These are phyloP conservation scores for Flexamia atlantica DNA, from an alignment of 2,888 invertebrate genomes.

Conservation along the genomic window DNA sequence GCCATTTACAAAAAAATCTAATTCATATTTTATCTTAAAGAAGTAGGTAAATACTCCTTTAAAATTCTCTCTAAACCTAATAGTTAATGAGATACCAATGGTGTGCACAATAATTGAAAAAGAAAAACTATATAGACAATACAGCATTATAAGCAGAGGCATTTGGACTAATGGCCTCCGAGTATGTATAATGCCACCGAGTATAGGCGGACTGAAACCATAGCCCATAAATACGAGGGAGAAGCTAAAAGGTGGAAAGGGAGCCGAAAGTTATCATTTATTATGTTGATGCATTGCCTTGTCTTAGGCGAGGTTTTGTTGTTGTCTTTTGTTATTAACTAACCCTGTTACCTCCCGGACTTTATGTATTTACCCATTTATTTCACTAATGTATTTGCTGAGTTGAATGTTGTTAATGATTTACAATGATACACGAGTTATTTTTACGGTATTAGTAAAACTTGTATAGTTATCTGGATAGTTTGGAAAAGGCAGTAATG, in stretches of 20 bases:
- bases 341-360: conserved; percentile 11
- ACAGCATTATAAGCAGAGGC: neutral
- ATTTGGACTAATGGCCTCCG: conserved; percentile 26
- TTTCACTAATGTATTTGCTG: neutral
- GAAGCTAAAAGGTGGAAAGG: conserved; percentile 45
- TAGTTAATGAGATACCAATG: no score
- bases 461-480: no score
- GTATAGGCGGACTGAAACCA: neutral
- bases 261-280: conserved; percentile 39
- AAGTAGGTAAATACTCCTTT: no score
- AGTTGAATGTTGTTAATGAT: no score
- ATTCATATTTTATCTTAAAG: no score
- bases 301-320: conserved; percentile 20
- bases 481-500: no score
- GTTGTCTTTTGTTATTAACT: conserved; percentile 30
- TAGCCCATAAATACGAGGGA: conserved; percentile 36
- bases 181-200: neutral
- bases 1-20: no score
- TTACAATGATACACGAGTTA: no score
- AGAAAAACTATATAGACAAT: no score
- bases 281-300: conserved; percentile 35
- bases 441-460: no score
- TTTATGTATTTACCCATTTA: neutral
- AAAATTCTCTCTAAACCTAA: no score
- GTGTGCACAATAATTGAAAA: no score